These are phyloP conservation scores for Grammomys dolichurus DNA, from an alignment of 2,113 vertebrate genomes.

Conservation along the genomic window DNA sequence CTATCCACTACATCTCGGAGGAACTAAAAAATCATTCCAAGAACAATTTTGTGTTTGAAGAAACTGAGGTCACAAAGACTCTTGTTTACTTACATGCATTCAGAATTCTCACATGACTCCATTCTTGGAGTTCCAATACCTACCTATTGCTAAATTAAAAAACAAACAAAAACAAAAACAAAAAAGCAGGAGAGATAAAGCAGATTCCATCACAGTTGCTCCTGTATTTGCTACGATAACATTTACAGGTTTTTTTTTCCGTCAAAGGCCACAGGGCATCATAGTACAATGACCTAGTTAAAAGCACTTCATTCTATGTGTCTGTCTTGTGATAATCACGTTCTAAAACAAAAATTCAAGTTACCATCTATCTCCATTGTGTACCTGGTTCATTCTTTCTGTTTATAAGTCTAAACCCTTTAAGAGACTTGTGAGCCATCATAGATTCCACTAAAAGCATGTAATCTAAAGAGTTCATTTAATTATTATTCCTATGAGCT, in stretches of 20 bases:
- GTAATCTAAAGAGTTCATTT: neutral
- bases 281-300: slow-evolving; percentile 47
- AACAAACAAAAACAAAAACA: neutral
- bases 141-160: neutral
- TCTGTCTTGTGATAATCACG: slow-evolving; percentile 3
- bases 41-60: neutral
- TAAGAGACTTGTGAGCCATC: neutral
- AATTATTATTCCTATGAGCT: neutral
- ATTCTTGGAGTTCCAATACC: neutral
- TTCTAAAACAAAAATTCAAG: neutral
- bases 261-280: neutral
- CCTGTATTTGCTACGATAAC: neutral
- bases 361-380: neutral
- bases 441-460: neutral
- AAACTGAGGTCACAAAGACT: too few relatives aligned
- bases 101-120: neutral
- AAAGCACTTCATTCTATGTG: neutral
- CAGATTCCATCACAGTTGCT: neutral
- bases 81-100: neutral
- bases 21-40: neutral
- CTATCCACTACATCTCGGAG: neutral
- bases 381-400: neutral
- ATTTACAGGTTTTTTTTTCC: neutral
- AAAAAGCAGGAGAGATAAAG: neutral
- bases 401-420: neutral